Conservation (phyloP, 2,797 vertebrate genomes). For the Malacoctenus gilli region DNA sequence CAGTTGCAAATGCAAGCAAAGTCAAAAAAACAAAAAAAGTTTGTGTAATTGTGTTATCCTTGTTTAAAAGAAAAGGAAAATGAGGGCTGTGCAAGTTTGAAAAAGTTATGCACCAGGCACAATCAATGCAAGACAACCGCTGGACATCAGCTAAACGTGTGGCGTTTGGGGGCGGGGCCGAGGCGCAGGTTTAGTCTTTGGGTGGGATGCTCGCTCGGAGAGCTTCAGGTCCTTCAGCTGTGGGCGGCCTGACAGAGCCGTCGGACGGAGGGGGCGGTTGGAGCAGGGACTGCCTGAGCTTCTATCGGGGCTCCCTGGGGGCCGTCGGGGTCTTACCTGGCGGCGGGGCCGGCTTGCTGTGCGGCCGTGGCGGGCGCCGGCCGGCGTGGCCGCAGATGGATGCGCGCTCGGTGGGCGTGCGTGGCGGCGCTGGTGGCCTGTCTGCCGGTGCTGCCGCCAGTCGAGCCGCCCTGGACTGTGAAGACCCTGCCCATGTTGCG, state of each 20-base stretch:
- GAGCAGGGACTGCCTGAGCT: conserved; percentile 1
- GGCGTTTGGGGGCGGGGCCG: conserved; percentile 7
- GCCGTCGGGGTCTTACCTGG: conserved; percentile 78
- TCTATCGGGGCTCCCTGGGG: conserved; percentile 7
- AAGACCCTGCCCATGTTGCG: conserved; percentile 64
- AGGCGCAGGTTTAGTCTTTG: conserved; percentile 21
- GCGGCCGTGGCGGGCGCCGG: conserved; percentile 49
- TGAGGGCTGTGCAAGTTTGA: neutral
- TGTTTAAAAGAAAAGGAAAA: neutral
- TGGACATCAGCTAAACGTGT: conserved; percentile 3
- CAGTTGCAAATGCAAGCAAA: neutral
- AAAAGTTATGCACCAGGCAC: neutral
- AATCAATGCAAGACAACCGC: neutral
- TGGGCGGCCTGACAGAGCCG: conserved; percentile 15
- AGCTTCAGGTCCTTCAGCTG: conserved; percentile 23
- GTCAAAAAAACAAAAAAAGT: no score
- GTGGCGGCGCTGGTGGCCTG: conserved; percentile 63
- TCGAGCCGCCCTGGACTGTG: conserved; percentile 52
- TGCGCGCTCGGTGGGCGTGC: conserved; percentile 62
- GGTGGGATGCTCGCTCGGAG: conserved; percentile 30
- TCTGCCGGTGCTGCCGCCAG: conserved; percentile 20
- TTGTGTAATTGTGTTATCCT: no score
- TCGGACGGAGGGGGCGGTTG: neutral
- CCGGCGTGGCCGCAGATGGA: conserved; percentile 46
- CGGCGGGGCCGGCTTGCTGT: conserved; percentile 68